Conservation (phyloP, 2,797 vertebrate species). For the Sorex maritimensis region DNA sequence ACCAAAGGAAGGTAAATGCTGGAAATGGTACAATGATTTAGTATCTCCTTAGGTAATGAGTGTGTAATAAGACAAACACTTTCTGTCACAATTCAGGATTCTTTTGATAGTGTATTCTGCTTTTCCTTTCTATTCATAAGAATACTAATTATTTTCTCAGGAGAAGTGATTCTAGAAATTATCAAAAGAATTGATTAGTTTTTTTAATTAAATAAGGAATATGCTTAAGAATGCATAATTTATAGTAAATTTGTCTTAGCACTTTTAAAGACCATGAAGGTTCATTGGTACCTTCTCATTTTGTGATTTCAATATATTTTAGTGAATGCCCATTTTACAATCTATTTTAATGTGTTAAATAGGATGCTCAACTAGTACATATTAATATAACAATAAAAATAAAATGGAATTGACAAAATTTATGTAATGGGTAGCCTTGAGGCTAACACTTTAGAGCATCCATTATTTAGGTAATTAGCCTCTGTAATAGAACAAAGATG, state of each 20-base stretch:
- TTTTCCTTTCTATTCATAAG: slow-evolving; percentile 76
- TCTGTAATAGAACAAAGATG: slow-evolving; percentile 50
- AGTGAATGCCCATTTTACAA: background rate
- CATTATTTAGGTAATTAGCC: slow-evolving; percentile 63
- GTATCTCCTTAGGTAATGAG: slow-evolving; percentile 62
- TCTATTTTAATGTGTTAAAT: slow-evolving; percentile 45
- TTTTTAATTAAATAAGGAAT: slow-evolving; percentile 63
- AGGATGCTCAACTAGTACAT: background rate
- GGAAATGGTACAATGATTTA: background rate
- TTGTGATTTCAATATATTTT: slow-evolving; percentile 31
- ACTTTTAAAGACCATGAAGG: slow-evolving; percentile 65
- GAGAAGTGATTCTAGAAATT: slow-evolving; percentile 81
- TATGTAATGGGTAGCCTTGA: background rate
- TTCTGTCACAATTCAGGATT: slow-evolving; percentile 58
- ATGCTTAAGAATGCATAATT: slow-evolving; percentile 78
- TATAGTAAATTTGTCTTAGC: slow-evolving; percentile 63
- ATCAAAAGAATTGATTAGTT: slow-evolving; percentile 70
- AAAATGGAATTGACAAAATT: slow-evolving; percentile 47
- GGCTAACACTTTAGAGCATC: slow-evolving; percentile 29
- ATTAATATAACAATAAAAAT: slow-evolving; percentile 66
- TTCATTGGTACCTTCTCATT: background rate
- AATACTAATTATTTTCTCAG: slow-evolving; percentile 69
- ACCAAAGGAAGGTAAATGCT: background rate
- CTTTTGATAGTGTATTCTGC: slow-evolving; percentile 62
- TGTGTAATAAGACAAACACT: slow-evolving; percentile 45